These are phyloP conservation scores for Diarsia dahlii DNA, from an alignment of 2,888 invertebrate genomes.

Conservation along the genomic window DNA sequence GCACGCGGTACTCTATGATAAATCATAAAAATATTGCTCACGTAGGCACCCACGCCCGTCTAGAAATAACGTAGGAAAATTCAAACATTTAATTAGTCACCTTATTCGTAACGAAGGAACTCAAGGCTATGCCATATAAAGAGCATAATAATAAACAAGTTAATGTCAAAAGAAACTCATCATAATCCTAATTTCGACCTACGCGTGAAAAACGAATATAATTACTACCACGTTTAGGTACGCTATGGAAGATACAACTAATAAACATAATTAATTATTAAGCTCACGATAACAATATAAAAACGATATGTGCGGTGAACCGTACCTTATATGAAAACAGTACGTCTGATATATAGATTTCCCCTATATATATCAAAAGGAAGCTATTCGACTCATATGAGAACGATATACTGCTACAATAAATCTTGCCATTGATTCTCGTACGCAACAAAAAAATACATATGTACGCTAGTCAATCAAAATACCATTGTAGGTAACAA, in stretches of 20 bases:
- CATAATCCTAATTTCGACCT: slow-evolving; percentile 86
- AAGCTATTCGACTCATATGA: slow-evolving; percentile 39
- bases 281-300: slow-evolving; percentile 18
- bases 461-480: slow-evolving; percentile 54
- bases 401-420: slow-evolving; percentile 47
- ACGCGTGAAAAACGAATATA: slow-evolving; percentile 82
- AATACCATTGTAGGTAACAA: slow-evolving; percentile 54
- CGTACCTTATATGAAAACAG: slow-evolving; percentile 31
- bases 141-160: slow-evolving; percentile 87
- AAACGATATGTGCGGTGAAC: slow-evolving; percentile 12
- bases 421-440: slow-evolving; percentile 52
- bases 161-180: slow-evolving; percentile 86
- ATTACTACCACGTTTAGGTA: slow-evolving; percentile 61
- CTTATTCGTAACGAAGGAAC: slow-evolving; percentile 84
- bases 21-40: slow-evolving; percentile 77
- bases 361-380: slow-evolving; percentile 45
- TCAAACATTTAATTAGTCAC: slow-evolving; percentile 87
- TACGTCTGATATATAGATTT: slow-evolving; percentile 36
- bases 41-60: slow-evolving; percentile 80
- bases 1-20: slow-evolving; percentile 60
- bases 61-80: slow-evolving; percentile 86
- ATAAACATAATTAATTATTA: slow-evolving; percentile 37
- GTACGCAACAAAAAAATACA: slow-evolving; percentile 34
- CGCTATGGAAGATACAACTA: slow-evolving; percentile 37
- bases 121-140: slow-evolving; percentile 87